These are phyloP conservation scores for Garra rufa DNA, from an alignment of 2,113 vertebrate species.

Conservation along the genomic window DNA sequence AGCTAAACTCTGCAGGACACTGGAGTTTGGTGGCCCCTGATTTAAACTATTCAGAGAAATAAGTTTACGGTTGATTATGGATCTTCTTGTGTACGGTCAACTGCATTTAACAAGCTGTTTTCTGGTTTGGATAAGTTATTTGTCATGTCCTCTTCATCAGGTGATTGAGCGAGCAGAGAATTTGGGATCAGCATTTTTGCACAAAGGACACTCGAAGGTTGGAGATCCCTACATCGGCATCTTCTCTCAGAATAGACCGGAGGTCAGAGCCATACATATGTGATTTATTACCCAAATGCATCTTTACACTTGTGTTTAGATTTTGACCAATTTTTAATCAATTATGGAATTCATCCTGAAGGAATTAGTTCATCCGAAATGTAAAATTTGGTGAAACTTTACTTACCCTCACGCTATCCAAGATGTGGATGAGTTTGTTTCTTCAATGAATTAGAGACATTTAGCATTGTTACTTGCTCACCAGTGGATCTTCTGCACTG, in stretches of 20 bases:
- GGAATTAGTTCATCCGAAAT: not conserved
- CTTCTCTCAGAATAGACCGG: constrained; percentile 92
- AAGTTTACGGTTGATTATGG: not conserved
- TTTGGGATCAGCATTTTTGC: constrained; percentile 87
- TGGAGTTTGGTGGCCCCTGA: too few species aligned
- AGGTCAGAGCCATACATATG: constrained; percentile 75
- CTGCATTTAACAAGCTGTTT: not conserved
- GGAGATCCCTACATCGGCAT: constrained; percentile 83
- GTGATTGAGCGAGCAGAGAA: constrained; percentile 79
- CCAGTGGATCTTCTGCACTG: not conserved
- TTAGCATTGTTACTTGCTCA: not conserved
- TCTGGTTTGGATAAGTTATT: constrained; percentile 7
- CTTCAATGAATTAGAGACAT: not conserved
- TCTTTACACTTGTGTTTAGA: not conserved
- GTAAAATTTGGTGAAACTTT: not conserved
- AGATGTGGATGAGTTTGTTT: too few species aligned
- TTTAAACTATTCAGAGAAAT: not conserved
- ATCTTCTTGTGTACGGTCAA: not conserved
- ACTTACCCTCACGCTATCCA: too few species aligned
- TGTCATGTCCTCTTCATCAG: constrained; percentile 65
- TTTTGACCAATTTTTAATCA: not conserved
- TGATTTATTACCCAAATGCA: not conserved
- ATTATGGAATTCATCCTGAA: not conserved
- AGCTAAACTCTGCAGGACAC: too few species aligned
- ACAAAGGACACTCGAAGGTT: constrained; percentile 82